A percentile compares a stretch with the other conserved stretches of the same genome.
Conservation (phyloP, 2,888 invertebrate genomes). For the Archaeoteleia sp. region DNA sequence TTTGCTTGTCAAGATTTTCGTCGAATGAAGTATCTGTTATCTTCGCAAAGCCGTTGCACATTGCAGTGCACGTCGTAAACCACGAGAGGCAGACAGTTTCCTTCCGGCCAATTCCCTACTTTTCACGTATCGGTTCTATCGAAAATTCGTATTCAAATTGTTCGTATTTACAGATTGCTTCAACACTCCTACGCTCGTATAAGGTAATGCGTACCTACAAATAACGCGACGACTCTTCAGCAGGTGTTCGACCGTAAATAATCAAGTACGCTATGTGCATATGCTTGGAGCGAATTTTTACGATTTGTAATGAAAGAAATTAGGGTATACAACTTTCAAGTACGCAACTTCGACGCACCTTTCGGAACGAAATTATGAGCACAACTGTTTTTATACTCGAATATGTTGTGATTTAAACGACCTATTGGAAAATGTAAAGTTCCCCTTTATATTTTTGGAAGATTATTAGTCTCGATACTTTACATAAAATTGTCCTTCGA, state of each 20-base stretch:
- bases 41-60: constrained; percentile 44
- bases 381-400: too few relatives aligned
- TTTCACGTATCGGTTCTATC: constrained; percentile 43
- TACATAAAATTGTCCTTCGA: too few relatives aligned
- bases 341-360: constrained; percentile 29
- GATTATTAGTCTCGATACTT: too few relatives aligned
- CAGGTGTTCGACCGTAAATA: constrained; percentile 55
- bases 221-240: constrained; percentile 35
- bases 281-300: constrained; percentile 63
- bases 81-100: constrained; percentile 42
- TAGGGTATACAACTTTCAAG: constrained; percentile 65
- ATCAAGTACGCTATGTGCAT: constrained; percentile 60
- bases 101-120: constrained; percentile 37
- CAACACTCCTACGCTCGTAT: constrained; percentile 7
- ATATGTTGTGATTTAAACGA: too few relatives aligned
- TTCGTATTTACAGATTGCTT: constrained; percentile 37
- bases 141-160: constrained; percentile 47
- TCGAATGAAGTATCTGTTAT: constrained; percentile 4
- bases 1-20: background rate
- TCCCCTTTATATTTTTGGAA: too few relatives aligned
- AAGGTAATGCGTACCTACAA: constrained; percentile 24
- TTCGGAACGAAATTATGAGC: constrained; percentile 14
- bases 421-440: too few relatives aligned
- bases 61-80: constrained; percentile 32
- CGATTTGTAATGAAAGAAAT: constrained; percentile 69